Base-by-base conservation (phyloP, 1,140 invertebrate genomes). In the Chrysopa pallens region DNA sequence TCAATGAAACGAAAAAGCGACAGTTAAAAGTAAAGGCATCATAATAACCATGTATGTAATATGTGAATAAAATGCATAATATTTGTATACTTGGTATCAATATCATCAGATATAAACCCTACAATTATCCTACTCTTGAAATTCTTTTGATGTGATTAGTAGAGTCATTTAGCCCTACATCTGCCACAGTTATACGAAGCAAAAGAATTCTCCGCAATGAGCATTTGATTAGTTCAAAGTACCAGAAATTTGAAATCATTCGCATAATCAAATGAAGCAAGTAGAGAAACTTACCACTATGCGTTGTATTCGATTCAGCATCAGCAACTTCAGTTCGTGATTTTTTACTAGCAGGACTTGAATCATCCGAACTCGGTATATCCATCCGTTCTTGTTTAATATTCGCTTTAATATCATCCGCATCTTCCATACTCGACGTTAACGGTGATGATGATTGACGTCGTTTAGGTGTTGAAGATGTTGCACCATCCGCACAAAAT, bases 291-390 rank as follows among this genome's bases (percentile, higher is more conserved):
- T 84, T 65, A 89, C 85, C 84, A 62, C 81, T 85, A 63, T 86
- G 80, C 57, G 83, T 80, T 43, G 84, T 88, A 58, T 89, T 90
- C 28, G 83, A 83, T 61, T 86, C 84, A 33, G 84, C 84, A 58
- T 90, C 84, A 36, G 76, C 81, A 11, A 83, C 76, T 60, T 83
- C 80, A 29, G 78, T 83, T 58, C 82, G 75, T 23, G 72, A 76
- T 52, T 80, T 81, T 60, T 83, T 83, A 42, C 52, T 48, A 38
- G 14, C 2, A 28, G 27, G 13, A 29, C 51, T 49, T 48, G 52
- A 59, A 29, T 56, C 53, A 44, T 73, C 70, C 11, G 67, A 72
- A 0, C 63, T 64, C 42, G 72, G 72, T 1, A 72, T 74, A 31
- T 73, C 72, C 61, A 72, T 61, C 59, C 69, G 48, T 48, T 79